Base-by-base conservation (phyloP, 1,140 invertebrate species). In the Cecropterus lyciades region DNA sequence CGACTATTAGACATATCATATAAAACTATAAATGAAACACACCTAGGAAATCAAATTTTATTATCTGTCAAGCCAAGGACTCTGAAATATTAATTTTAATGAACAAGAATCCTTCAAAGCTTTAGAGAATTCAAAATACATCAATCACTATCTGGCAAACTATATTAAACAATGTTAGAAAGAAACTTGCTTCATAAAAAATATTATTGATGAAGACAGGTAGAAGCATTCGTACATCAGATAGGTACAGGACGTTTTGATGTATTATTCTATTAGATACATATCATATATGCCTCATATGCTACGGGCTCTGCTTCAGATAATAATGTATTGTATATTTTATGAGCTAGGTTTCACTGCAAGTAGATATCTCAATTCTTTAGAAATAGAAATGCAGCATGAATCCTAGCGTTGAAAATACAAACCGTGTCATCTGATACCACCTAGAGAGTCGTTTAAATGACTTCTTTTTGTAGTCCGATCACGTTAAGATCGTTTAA, bases 121-220 rank as follows among this genome's bases (percentile, higher is more conserved):
- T 42, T 60, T 63, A 51, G 59, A 79, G 75, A 82, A 79, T 79
- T 83, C 68, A 67, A 77, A 69, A 74, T 51, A 65, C 80, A 90
- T 90, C 85, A 79, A 90, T 90, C 87, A 90, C 46, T 77, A 75
- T 52, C 37, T 56, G 60, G 68, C 76, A 79, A 73, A 73, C 69
- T 72, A 62, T 62, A 51, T 77, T 77, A 82, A 80, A 80, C 80
- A 77, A 76, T 82, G 73, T 79, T 77, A 66, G 66, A 73, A 70
- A 72, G 73, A 70, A 75, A 73, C 49, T 72, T 62, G 42, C 63
- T 65, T 69, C 64, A 73, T 77, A 87, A 85, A 87, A 89, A 86
- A 79, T 77, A 73, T 91, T 84, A 91, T 89, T 91, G 86, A 91
- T 91, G 86, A 82, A 84, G 88, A 85, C 83, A 85, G 82, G 81